Evolutionary conservation across 2,113 vertebrate species (phyloP), one percentile per base, ranked within the genome.

Genomic region (Microtus pennsylvanicus): DNA sequence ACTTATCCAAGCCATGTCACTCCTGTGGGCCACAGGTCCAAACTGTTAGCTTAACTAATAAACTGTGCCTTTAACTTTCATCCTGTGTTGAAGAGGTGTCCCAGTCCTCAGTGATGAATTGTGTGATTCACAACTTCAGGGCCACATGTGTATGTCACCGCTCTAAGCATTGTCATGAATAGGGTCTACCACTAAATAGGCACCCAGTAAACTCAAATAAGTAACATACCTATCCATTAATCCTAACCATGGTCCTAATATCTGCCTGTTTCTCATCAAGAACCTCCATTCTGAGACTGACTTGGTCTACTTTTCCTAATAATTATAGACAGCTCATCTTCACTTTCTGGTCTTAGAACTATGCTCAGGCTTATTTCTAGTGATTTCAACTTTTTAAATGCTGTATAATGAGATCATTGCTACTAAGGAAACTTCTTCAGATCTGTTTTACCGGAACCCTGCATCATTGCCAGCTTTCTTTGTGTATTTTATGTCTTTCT

Each of bases 391-490:
- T 47, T 81, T 88, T 38, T 38, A 92, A 95, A 50, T 58, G 55
- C 61, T 77, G 61, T 87, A 2, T 72, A 42, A 12, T 78, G 38
- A 80, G 19, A 22, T 45, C 28, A 69, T 70, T 55, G 74, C 12
- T 76, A 67, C 16, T 42, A 55, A 80, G 55, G 14, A 63, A 61
- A 33, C 0, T 78, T 78, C 70, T 85, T 65, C 55, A 63, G 21
- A 11, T 94, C 55, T 69, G 14, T 76, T 91, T 89, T 89, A 86
- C 17, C 47, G 86, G n/a, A 85, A 93, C 85, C 91, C 63, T 58
- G n/a, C n/a, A 26, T 76, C 38, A 5, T 77, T 22, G 10, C 45
- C 38, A 74, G 55, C 12, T 45, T 72, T 50, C 33, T 94, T 93
- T 63, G 2, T 55, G 3, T 78, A 16, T 89, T 85, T 93, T 58